A percentile compares a stretch with the other conserved stretches of the same genome.
Conservation (phyloP, 2,113 vertebrate genomes). For the Hydrochoerus hydrochaeris region DNA sequence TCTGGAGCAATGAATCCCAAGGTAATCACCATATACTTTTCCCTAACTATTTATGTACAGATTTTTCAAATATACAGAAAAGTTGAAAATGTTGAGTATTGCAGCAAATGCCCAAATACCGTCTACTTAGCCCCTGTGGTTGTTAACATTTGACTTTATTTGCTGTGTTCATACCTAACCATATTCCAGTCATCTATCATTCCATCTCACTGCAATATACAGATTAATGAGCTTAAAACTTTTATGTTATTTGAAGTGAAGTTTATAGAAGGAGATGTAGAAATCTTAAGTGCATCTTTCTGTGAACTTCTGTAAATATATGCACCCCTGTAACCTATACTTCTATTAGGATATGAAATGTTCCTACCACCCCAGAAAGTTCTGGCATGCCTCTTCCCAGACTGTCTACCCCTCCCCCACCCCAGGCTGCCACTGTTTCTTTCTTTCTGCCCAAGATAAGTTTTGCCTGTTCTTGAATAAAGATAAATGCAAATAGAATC, state of each 20-base stretch:
- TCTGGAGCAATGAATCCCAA: not conserved
- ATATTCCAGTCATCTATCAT: not conserved
- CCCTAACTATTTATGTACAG: not conserved
- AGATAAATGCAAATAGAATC: not conserved
- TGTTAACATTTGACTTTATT: too few species aligned
- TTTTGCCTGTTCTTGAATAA: not conserved
- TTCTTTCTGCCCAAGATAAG: not conserved
- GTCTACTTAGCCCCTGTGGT: too few species aligned
- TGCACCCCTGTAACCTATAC: too few species aligned
- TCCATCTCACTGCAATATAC: not conserved
- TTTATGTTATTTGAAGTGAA: not conserved
- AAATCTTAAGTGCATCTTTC: not conserved
- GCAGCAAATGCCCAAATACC: rapidly evolving
- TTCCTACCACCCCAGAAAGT: not conserved
- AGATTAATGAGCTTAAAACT: not conserved
- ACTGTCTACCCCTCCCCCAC: not conserved
- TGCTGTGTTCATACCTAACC: not conserved
- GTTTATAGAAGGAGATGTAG: not conserved
- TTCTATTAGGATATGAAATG: not conserved
- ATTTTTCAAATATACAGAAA: not conserved
- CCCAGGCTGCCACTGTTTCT: not conserved
- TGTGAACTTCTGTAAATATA: not conserved
- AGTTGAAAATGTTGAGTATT: not conserved
- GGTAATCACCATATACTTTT: not conserved
- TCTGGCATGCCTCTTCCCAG: not conserved